Percentiles rank a stretch among this genome's conserved stretches.
Conservation (phyloP, 2,888 invertebrate genomes). For the Eristalinus aeneus region DNA sequence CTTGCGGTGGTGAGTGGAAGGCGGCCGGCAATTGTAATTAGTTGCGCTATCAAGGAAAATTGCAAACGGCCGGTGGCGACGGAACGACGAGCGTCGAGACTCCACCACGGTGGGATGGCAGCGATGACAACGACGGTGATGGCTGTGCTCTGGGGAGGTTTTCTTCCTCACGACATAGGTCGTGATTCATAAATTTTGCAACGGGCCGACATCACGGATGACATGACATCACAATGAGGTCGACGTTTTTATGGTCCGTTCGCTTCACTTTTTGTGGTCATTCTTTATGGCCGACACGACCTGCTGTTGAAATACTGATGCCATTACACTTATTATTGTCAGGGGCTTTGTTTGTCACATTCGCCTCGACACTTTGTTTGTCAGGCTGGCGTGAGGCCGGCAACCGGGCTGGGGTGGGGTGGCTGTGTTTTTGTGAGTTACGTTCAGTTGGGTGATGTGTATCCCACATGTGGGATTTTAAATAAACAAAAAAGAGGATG, state of each 20-base stretch:
- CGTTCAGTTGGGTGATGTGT: not conserved
- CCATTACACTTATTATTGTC: not conserved
- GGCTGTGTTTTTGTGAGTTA: not conserved
- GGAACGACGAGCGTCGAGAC: no score
- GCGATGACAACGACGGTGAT: not conserved
- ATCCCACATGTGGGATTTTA: no score
- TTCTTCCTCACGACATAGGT: constrained; percentile 17
- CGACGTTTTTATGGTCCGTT: constrained; percentile 9
- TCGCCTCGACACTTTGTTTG: not conserved
- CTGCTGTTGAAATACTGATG: constrained; percentile 3
- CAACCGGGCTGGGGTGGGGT: not conserved
- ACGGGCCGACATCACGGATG: constrained; percentile 2
- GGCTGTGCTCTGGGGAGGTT: not conserved
- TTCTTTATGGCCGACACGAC: constrained; percentile 6
- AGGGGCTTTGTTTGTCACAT: not conserved
- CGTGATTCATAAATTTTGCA: constrained; percentile 42
- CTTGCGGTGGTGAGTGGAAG: constrained; percentile 13
- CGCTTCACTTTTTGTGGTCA: constrained; percentile 10
- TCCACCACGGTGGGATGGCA: not conserved
- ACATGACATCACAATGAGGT: constrained; percentile 17
- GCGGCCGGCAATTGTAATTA: constrained; percentile 43
- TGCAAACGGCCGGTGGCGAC: not conserved
- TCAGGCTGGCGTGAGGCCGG: not conserved
- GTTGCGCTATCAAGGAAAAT: constrained; percentile 22
- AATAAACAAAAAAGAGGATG: no score